Base-by-base conservation (phyloP, 2,113 vertebrate genomes). In the Callopanchax toddi region DNA sequence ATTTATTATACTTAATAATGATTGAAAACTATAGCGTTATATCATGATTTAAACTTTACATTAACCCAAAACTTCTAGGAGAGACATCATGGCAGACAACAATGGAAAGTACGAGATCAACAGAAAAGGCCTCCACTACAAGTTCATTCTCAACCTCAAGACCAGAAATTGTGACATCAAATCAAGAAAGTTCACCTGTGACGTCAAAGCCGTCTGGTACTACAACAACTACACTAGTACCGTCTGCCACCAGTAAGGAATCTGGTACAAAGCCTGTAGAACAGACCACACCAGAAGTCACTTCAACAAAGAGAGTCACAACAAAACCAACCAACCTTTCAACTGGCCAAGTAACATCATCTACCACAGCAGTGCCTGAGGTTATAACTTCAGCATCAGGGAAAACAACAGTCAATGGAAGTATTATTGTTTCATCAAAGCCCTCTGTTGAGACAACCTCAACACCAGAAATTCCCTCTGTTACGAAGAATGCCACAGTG, bases 341-440 rank as follows among this genome's bases (percentile, higher is more conserved):
- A 2, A 46, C 26, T 0, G 29, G 29, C 0, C 25, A 58, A 12
- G 5, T 22, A 0, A 74, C 59, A 5, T 16, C 20, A 0, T 58
- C 50, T 1, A 65, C 59, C 3, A 78, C 67, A 15, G 4, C 16
- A 36, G 11, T 34, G 42, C 50, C 32, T 12, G 66, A 50, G 23
- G 60, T 21, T 2, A 67, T 17, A 21, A 74, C 71, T 0, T 5
- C 25, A 10, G 51, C 42, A 15, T 20, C 1, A n/a, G 13, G 5
- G 4, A 12, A 12, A 17, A 23, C 37, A 20, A 6, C 11, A 6
- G 11, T 34, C 18, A 6, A 0, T 12, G 17, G 32, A 36, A 34
- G 16, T 9, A 9, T 29, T 18, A 12, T 36, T 17, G 53, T 57
- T 12, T 26, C 46, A 46, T 67, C 77, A 4, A 34, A n/a, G 6